Evolutionary conservation across 2,888 invertebrate genomes (phyloP).

Genomic region (Cephus spinipes): DNA sequence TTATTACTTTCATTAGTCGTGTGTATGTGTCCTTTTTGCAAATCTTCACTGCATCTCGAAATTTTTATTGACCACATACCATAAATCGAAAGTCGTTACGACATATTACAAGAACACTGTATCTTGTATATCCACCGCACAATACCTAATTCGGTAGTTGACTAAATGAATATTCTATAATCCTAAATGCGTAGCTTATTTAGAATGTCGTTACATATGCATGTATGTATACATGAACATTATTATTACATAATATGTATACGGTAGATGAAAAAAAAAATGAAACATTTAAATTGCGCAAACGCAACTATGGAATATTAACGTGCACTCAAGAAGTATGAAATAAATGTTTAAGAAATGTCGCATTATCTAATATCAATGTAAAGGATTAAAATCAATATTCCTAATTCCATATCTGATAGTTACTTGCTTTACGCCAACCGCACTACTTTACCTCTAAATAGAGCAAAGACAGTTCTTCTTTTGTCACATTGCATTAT

Average conservation of each 20-base stretch:
- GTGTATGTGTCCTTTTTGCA: slow-evolving; percentile 14
- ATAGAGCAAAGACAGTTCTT: slow-evolving; percentile 12
- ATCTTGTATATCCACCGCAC: background rate
- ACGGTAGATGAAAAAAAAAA: slow-evolving; percentile 28
- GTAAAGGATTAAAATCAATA: background rate
- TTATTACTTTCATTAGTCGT: background rate
- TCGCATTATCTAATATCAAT: too few relatives aligned
- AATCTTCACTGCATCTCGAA: background rate
- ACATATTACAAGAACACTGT: background rate
- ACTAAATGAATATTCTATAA: slow-evolving; percentile 18
- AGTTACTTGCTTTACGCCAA: slow-evolving; percentile 12
- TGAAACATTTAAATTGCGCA: slow-evolving; percentile 8
- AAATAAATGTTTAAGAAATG: too few relatives aligned
- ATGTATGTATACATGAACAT: slow-evolving; percentile 40
- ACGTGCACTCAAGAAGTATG: too few relatives aligned
- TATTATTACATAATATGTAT: slow-evolving; percentile 39
- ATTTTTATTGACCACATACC: slow-evolving; percentile 18
- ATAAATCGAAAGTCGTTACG: slow-evolving; percentile 7
- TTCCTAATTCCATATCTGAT: background rate
- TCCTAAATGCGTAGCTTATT: slow-evolving; percentile 34
- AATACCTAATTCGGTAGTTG: slow-evolving; percentile 1
- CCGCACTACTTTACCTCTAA: background rate
- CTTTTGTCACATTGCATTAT: background rate
- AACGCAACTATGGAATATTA: slow-evolving; percentile 11
- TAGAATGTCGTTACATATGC: slow-evolving; percentile 43